Base-by-base conservation (phyloP, 2,888 invertebrate species). In the Elysia crispata region DNA sequence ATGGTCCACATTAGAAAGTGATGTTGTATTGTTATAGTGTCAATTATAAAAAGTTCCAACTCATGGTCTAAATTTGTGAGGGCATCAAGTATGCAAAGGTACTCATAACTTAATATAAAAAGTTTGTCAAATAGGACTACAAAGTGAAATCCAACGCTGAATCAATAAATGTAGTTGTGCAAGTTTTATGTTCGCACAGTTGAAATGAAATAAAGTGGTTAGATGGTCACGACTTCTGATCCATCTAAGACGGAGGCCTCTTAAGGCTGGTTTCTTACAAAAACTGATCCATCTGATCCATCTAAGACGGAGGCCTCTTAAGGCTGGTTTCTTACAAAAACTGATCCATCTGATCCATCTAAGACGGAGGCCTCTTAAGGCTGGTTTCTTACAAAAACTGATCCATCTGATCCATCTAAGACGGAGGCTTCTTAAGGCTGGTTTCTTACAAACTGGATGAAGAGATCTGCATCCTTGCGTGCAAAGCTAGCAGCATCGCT, bases 271-370 rank as follows among this genome's bases (percentile, higher is more conserved):
- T 70, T 33, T 41, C 41, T 70, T 70, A 31, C 41, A 70, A 70
- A 70, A 70, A 70, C n/a, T n/a, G n/a, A n/a, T n/a, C n/a, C 70
- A 13, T 70, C 31, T 70, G 70, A 70, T 70, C 70, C 70, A 70
- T 70, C 70, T 31, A 41, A 31, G 60, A 60, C 6, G 15, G n/a
- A 23, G 5, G 23, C n/a, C 20, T n/a, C 1, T 23, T 15, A 66
- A 66, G 67, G 25, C 31, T 20, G 70, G 33, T 70, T 33, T 41
- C 41, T 70, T 70, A 31, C 41, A 70, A 70, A 70, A 70, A 70
- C n/a, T n/a, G n/a, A n/a, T n/a, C n/a, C 70, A 13, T 70, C 31
- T 70, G 70, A 70, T 70, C 70, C 70, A 70, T 70, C 70, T 31
- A 41, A 31, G 60, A 60, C 6, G 15, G n/a, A 23, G 5, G 23